Conservation (phyloP, 2,888 invertebrate species). For the Icerya purchasi region DNA sequence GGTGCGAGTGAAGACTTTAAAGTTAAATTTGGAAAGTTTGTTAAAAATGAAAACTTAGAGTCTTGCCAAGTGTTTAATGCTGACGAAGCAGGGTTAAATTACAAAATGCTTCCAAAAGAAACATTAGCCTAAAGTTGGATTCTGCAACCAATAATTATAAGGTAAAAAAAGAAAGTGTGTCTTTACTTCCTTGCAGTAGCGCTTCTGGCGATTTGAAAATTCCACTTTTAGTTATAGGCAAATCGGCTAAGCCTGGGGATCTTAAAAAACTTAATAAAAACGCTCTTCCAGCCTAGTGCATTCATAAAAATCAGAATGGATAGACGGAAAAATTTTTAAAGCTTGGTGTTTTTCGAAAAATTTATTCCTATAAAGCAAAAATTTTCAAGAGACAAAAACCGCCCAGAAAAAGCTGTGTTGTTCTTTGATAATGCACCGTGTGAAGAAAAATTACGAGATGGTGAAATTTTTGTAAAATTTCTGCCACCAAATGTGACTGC, state of each 20-base stretch:
- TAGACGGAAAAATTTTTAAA: conserved; percentile 18
- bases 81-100: conserved; percentile 20
- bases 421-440: conserved; percentile 17
- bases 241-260: too few species aligned
- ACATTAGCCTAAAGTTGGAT: conserved; percentile 18
- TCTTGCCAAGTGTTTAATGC: conserved; percentile 19
- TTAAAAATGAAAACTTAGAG: conserved; percentile 9
- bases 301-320: conserved; percentile 17
- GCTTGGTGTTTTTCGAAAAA: conserved; percentile 14
- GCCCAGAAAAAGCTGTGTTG: conserved; percentile 15
- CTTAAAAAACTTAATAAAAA: conserved; percentile 19
- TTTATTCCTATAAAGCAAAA: conserved; percentile 11
- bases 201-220: conserved; percentile 18
- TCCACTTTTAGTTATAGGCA: conserved; percentile 19
- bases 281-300: conserved; percentile 17
- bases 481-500: conserved; percentile 19
- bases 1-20: conserved; percentile 15
- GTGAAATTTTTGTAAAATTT: too few species aligned
- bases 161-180: conserved; percentile 19
- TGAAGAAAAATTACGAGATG: conserved; percentile 11
- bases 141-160: conserved; percentile 17
- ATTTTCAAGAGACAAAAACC: conserved; percentile 14
- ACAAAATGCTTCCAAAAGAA: conserved; percentile 18
- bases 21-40: conserved; percentile 14
- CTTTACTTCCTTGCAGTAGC: conserved; percentile 19